Conservation (phyloP, 2,888 invertebrate species). For the Drosophila putrida region DNA sequence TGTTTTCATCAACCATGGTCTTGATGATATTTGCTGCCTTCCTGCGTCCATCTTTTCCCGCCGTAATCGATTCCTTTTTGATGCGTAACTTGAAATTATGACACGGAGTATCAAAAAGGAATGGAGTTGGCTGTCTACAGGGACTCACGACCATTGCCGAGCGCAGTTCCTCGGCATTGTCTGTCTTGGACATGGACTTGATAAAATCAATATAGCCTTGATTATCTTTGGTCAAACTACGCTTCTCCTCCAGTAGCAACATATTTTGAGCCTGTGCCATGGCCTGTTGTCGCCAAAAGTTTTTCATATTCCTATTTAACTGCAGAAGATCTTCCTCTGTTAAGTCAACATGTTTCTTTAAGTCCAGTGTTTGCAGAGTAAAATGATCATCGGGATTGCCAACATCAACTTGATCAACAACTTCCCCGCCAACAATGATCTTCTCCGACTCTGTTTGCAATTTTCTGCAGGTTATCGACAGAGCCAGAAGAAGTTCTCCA, state of each 20-base stretch:
- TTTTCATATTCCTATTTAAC: slow-evolving; percentile 66
- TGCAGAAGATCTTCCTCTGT: slow-evolving; percentile 72
- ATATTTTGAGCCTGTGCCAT: slow-evolving; percentile 77
- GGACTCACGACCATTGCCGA: slow-evolving; percentile 49
- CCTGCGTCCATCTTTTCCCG: slow-evolving; percentile 33
- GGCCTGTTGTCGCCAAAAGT: slow-evolving; percentile 83
- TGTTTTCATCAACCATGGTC: not conserved
- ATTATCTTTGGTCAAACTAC: slow-evolving; percentile 75
- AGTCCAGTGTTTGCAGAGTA: slow-evolving; percentile 61
- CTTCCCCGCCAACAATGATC: slow-evolving; percentile 69
- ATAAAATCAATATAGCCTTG: slow-evolving; percentile 78
- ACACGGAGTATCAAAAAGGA: slow-evolving; percentile 55
- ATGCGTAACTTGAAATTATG: slow-evolving; percentile 22
- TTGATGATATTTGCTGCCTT: slow-evolving; percentile 28
- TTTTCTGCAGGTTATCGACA: slow-evolving; percentile 82
- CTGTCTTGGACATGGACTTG: slow-evolving; percentile 78
- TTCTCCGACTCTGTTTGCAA: slow-evolving; percentile 83
- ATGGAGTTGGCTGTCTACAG: slow-evolving; percentile 38
- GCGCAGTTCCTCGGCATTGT: slow-evolving; percentile 71
- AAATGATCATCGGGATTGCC: slow-evolving; percentile 44
- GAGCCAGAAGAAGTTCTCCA: slow-evolving; percentile 79
- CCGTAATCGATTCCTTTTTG: slow-evolving; percentile 40
- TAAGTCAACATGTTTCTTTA: slow-evolving; percentile 74
- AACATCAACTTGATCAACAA: slow-evolving; percentile 42
- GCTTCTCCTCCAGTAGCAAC: slow-evolving; percentile 73